Conservation (phyloP, 2,888 invertebrate genomes). For the Miltochrista miniata region DNA sequence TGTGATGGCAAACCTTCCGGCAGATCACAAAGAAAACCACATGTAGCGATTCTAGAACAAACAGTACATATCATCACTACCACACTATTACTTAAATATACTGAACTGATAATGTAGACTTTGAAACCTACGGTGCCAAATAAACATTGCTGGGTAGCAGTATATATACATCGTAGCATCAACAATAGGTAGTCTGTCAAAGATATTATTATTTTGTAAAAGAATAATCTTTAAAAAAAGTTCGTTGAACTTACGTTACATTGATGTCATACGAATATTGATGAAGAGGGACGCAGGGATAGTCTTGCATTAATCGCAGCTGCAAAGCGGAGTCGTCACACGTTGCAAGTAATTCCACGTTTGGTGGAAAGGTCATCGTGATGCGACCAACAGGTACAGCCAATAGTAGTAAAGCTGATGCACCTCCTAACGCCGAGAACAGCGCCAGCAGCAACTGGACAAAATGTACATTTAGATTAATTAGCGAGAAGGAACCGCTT, state of each 20-base stretch:
- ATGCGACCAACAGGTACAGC: constrained; percentile 89
- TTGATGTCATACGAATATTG: constrained; percentile 75
- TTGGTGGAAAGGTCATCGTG: constrained; percentile 85
- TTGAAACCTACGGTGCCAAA: too few species aligned
- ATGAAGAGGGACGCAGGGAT: constrained; percentile 75
- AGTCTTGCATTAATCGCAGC: constrained; percentile 70
- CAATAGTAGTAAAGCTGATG: constrained; percentile 86
- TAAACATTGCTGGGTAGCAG: too few species aligned
- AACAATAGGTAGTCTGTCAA: too few species aligned
- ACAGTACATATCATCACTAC: not conserved
- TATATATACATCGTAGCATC: too few species aligned
- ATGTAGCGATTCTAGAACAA: constrained; percentile 71
- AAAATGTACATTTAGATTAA: not conserved
- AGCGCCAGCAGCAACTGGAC: constrained; percentile 86
- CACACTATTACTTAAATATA: too few species aligned
- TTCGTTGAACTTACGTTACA: constrained; percentile 67
- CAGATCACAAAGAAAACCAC: constrained; percentile 84
- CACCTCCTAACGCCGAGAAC: constrained; percentile 87
- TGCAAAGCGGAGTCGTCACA: constrained; percentile 69
- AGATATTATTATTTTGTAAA: too few species aligned
- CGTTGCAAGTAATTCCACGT: constrained; percentile 83
- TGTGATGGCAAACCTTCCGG: constrained; percentile 65
- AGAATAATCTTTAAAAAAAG: too few species aligned
- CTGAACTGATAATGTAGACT: too few species aligned
- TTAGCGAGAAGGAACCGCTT: not conserved